Percentiles rank a stretch among this genome's conserved stretches.
phyloP scores from a whole-genome alignment of 92 coral and sea anemone genomes.

The Palythoa grandiflora region DNA sequence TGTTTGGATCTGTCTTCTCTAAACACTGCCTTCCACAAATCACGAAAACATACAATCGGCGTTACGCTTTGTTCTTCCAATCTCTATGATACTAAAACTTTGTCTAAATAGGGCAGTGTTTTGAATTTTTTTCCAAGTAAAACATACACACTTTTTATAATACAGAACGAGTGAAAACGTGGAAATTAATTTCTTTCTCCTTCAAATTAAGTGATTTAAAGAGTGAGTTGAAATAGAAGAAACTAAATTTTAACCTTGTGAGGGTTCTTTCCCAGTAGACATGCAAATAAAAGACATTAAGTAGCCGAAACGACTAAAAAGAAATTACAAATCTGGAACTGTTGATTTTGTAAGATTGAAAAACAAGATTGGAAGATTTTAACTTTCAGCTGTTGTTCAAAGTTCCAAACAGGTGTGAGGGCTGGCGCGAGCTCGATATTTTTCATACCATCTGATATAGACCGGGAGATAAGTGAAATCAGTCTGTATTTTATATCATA shows the following conservation, averaged over 20 bases:
- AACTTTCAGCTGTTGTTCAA: conserved; percentile 41
- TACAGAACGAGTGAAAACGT: background rate
- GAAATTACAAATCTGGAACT: conserved; percentile 52
- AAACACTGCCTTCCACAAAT: conserved; percentile 58
- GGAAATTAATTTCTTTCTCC: conserved; percentile 10
- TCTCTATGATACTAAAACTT: conserved; percentile 18
- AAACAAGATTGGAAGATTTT: conserved; percentile 33
- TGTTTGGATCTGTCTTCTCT: conserved; percentile 70
- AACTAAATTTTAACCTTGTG: background rate
- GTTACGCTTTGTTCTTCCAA: background rate
- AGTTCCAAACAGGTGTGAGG: conserved; percentile 67
- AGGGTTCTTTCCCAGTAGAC: background rate
- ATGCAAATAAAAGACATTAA: conserved; percentile 30
- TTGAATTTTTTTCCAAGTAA: conserved; percentile 16
- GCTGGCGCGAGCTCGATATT: conserved; percentile 49
- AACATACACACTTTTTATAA: background rate
- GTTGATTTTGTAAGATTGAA: conserved; percentile 49
- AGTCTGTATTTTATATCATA: conserved; percentile 63
- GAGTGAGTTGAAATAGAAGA: background rate
- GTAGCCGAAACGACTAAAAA: conserved; percentile 45
- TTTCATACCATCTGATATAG: conserved; percentile 64
- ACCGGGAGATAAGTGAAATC: conserved; percentile 69
- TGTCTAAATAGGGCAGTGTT: conserved; percentile 36
- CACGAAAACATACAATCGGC: conserved; percentile 38
- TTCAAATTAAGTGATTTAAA: background rate